Evolutionary conservation across 2,113 vertebrate genomes (phyloP).

Genomic region (Eurypyga helias): DNA sequence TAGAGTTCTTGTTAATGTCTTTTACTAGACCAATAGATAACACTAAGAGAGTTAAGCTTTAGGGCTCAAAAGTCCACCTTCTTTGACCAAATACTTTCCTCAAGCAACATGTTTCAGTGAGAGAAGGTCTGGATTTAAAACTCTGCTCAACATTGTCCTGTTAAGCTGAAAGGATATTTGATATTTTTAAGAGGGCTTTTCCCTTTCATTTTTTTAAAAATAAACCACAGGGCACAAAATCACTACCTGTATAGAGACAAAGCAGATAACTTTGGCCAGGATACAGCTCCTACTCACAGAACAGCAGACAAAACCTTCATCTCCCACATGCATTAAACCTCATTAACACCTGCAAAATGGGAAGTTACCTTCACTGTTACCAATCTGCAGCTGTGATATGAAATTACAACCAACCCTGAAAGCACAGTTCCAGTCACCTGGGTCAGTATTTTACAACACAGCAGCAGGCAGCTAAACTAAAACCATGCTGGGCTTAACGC

Average conservation of each 20-base stretch:
- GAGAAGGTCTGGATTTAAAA: background rate
- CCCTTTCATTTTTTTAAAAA: background rate
- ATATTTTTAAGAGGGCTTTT: background rate
- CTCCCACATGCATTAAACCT: background rate
- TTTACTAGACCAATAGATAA: background rate
- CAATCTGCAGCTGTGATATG: background rate
- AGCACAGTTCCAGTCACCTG: background rate
- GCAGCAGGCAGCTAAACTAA: constrained; percentile 8
- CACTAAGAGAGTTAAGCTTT: background rate
- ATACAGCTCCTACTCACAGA: background rate
- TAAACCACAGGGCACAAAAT: background rate
- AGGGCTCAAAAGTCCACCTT: background rate
- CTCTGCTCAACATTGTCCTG: background rate
- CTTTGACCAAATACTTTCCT: background rate
- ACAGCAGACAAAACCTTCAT: background rate
- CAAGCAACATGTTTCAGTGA: background rate
- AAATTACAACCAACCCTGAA: background rate
- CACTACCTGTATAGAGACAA: background rate
- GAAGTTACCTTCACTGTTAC: background rate
- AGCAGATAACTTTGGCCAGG: background rate
- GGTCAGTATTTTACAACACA: background rate
- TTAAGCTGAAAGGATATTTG: background rate
- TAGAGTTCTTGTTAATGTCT: background rate
- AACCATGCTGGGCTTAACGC: background rate
- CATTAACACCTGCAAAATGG: constrained; percentile 22